Evolutionary conservation across 2,113 vertebrate species (phyloP), one percentile per base, ranked within the genome.

Genomic region (Rhinopomastus cyanomelas): DNA sequence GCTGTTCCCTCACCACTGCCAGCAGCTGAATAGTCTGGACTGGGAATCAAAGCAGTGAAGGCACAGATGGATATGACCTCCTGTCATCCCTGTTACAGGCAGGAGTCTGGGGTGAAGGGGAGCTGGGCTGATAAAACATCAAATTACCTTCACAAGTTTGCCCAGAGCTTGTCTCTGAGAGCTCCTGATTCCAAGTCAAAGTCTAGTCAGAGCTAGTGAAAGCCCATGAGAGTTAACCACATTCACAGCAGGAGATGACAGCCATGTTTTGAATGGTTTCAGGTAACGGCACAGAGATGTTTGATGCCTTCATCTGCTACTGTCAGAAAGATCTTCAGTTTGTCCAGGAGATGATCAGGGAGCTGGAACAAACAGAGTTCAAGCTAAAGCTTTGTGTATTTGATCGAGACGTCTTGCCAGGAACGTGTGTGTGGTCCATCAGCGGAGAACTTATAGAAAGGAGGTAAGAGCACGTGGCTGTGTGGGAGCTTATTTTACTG

Each of bases 261-360:
- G 29, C 59, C 71, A 44, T 12, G 42, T 83, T 80, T 56, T 36
- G 51, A 48, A 68, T 74, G 64, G 67, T 81, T 93, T 37, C 95
- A 98, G 98, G 98, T 90, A 96, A 92, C 1, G 55, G 83, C 36
- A 98, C 98, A 0, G 99, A 99, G 96, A 51, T 92, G 59, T 99
- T 99, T 22, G 98, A 99, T 48, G 99, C 99, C 81, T 99, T 99
- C 96, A 99, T 99, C 96, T 99, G 99, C 96, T 99, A 99, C 97
- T 99, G 99, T 96, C 94, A 98, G 81, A 98, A 96, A 2, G 99
- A 99, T 96, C 97, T 99, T 16, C 82, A 96, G 36, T 99, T 99
- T 90, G 99, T 99, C n/a, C 97, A 98, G 12, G 98, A 98, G 91
- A 99, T 99, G 99, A 99, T 99, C 96, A 97, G 78, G 56, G 97